Conservation (phyloP, 2,888 invertebrate genomes). For the Xanthia icteritia region DNA sequence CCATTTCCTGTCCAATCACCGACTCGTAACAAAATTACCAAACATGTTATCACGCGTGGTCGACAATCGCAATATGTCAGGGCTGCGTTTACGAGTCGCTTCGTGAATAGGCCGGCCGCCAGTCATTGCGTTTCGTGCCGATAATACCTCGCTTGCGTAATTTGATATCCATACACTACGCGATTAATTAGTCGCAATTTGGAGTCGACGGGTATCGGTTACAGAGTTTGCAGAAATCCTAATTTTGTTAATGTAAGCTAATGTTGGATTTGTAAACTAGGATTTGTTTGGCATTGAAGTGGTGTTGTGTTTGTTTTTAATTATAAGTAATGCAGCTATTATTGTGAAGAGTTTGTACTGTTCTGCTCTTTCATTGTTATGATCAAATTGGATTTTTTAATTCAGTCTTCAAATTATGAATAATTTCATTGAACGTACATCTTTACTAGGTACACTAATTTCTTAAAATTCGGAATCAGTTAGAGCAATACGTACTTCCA, state of each 20-base stretch:
- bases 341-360: not conserved
- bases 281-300: constrained; percentile 29
- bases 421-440: too few species aligned
- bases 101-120: constrained; percentile 44
- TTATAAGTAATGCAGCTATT: constrained; percentile 22
- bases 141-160: constrained; percentile 46
- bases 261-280: constrained; percentile 37
- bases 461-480: not conserved
- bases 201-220: constrained; percentile 33
- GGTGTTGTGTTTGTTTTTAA: constrained; percentile 15
- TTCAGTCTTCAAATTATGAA: not conserved
- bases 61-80: constrained; percentile 67
- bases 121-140: constrained; percentile 32
- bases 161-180: constrained; percentile 35
- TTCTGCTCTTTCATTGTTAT: not conserved
- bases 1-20: not conserved
- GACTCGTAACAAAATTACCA: constrained; percentile 59
- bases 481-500: not conserved
- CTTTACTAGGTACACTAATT: too few species aligned
- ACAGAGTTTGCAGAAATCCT: constrained; percentile 56
- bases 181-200: constrained; percentile 56
- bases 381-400: not conserved
- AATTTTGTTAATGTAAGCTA: constrained; percentile 37
- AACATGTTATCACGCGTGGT: constrained; percentile 60
- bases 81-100: constrained; percentile 54